Evolutionary conservation across 1,140 invertebrate genomes (phyloP), one percentile per base, ranked within the genome.

Genomic region (Dendroctonus valens): DNA sequence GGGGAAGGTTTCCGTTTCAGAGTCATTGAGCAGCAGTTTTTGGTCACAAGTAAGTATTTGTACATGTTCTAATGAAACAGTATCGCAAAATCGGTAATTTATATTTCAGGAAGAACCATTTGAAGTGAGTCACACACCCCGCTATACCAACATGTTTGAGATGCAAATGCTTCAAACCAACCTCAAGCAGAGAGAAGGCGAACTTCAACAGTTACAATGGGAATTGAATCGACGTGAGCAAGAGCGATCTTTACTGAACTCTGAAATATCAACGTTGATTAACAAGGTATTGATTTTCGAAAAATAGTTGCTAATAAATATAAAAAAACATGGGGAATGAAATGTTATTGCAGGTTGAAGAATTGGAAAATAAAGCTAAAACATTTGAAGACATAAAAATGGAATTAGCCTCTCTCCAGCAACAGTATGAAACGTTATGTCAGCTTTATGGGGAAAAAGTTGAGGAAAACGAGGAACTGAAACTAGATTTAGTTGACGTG

Each of bases 391-490:
- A 69, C 9, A 73, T 86, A 46, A 81, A 89, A 69, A 80, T 80
- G 65, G 81, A 82, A 65, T 78, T 89, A 8, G 82, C 82, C 75
- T 89, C 91, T 60, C 78, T 94, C 54, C 86, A 91, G 78, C 85
- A 87, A 67, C 87, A 91, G 72, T 95, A 96, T 75, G 91, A 96
- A 75, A 92, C 92, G 4, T 76, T 96, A 48, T 81, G 96, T 50
- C 89, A 91, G 75, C 91, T 96, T 89, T 95, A 93, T 75, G 94
- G 94, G 37, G 93, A 96, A 77, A 94, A 96, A 79, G 87, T 94
- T 12, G 94, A 97, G 80, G 90, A 95, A 77, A 87, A 88, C 60
- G 88, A 95, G 73, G 97, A 99, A 77, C 80, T 98, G 11, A 83
- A 87, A 70, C 81, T 98, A 63, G 97, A 99, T 82, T 84, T 98